Percentiles rank a stretch among this genome's conserved stretches.
Evolutionary conservation across 2,113 vertebrate genomes (phyloP).

Genomic region (Brachypodius melanocephalos): DNA sequence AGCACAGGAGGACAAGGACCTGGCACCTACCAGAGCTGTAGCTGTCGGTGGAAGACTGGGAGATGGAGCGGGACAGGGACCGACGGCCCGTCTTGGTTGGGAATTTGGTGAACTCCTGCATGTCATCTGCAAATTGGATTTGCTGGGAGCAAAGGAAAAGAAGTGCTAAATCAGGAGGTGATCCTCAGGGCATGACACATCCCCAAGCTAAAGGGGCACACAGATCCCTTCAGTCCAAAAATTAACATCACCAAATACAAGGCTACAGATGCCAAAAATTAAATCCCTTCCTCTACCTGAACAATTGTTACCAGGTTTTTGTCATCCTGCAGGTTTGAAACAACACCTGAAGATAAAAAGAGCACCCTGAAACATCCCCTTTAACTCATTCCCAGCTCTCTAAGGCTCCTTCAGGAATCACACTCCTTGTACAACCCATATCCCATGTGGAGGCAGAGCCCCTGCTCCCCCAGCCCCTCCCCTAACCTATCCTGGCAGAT

Average conservation of each 20-base stretch:
- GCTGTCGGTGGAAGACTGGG: conserved; percentile 98
- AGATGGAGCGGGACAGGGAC: conserved; percentile 95
- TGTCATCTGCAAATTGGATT: conserved; percentile 99
- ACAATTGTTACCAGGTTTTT: neutral
- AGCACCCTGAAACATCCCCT: neutral
- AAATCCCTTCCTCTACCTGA: neutral
- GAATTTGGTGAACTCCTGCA: conserved; percentile 96
- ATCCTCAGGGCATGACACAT: rapidly evolving
- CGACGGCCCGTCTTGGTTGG: conserved; percentile 94
- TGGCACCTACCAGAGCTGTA: conserved; percentile 90
- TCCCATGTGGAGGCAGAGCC: neutral
- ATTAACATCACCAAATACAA: neutral
- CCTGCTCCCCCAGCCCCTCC: neutral
- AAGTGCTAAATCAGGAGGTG: neutral
- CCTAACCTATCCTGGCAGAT: rapidly evolving
- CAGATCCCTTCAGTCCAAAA: neutral
- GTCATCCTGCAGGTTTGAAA: neutral
- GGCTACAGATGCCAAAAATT: neutral
- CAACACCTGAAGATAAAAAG: neutral
- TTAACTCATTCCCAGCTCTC: neutral
- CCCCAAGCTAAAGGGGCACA: neutral
- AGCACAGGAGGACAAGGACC: rapidly evolving
- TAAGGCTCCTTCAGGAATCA: neutral
- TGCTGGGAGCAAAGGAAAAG: conserved; percentile 69
- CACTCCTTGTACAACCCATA: neutral